Conservation (phyloP, 2,797 vertebrate genomes). For the Mormyrus proboscirostris region DNA sequence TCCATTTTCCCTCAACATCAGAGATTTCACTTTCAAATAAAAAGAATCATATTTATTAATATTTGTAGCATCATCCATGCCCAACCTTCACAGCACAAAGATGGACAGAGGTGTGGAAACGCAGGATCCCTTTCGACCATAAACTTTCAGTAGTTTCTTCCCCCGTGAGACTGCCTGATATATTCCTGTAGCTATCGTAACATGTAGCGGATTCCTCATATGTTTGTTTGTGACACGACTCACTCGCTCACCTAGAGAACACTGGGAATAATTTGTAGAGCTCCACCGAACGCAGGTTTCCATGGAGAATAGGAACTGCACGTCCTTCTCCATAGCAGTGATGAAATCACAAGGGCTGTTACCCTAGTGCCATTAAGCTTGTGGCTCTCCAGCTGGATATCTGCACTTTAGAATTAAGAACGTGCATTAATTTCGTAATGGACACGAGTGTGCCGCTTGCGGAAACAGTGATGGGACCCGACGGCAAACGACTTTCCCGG, state of each 20-base stretch:
- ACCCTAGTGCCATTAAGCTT: not conserved
- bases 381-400: not conserved
- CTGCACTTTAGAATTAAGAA: conserved; percentile 1
- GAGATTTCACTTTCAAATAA: not conserved
- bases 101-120: not conserved
- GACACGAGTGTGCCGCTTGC: not conserved
- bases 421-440: not conserved
- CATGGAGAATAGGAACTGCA: not conserved
- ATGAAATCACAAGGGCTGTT: not conserved
- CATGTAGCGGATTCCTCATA: not conserved
- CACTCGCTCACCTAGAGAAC: not conserved
- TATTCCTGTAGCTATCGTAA: not conserved
- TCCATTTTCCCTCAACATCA: not conserved
- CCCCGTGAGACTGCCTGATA: not conserved
- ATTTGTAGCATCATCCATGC: not conserved
- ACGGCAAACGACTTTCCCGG: not conserved
- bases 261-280: not conserved
- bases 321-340: not conserved
- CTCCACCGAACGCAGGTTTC: not conserved
- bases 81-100: not conserved
- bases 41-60: not conserved
- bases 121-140: not conserved
- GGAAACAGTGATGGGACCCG: not conserved
- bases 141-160: not conserved
- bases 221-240: not conserved